These are phyloP conservation scores for Phaetusa simplex DNA, from an alignment of 2,113 vertebrate genomes.

Conservation along the genomic window DNA sequence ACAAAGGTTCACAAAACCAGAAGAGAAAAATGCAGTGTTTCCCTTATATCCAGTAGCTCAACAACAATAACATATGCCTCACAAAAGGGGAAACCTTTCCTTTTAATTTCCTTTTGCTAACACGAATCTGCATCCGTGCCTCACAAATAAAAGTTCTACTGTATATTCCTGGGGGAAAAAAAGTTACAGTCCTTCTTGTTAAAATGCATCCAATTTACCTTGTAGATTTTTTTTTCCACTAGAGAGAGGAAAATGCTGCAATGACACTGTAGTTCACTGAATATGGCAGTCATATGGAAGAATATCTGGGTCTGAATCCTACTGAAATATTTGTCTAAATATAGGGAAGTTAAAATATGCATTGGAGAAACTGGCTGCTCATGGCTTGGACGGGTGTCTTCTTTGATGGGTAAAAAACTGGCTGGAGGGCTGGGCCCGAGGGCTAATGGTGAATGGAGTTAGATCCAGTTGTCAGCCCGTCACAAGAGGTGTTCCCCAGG, in stretches of 20 bases:
- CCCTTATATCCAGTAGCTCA: background rate
- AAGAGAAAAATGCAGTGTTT: background rate
- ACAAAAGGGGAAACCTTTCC: background rate
- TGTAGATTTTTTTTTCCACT: background rate
- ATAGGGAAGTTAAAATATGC: background rate
- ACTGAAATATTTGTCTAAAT: background rate
- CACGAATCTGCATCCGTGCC: background rate
- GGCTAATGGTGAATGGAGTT: background rate
- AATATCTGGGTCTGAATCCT: background rate
- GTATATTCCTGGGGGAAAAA: background rate
- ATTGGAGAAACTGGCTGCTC: background rate
- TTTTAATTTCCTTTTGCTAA: background rate
- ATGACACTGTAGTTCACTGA: background rate
- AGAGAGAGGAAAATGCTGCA: background rate
- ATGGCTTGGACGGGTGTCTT: background rate
- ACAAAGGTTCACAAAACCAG: background rate
- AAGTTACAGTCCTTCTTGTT: background rate
- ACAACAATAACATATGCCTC: background rate
- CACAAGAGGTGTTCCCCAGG: background rate
- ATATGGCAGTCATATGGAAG: background rate
- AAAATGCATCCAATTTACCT: background rate
- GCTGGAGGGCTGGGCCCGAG: background rate
- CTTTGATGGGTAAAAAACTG: background rate
- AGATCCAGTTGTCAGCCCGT: background rate
- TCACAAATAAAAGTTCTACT: background rate